Percentiles rank a stretch among this genome's conserved stretches.
These are phyloP conservation scores for Danio kyathit DNA, from an alignment of 2,797 vertebrate species.

Conservation along the genomic window DNA sequence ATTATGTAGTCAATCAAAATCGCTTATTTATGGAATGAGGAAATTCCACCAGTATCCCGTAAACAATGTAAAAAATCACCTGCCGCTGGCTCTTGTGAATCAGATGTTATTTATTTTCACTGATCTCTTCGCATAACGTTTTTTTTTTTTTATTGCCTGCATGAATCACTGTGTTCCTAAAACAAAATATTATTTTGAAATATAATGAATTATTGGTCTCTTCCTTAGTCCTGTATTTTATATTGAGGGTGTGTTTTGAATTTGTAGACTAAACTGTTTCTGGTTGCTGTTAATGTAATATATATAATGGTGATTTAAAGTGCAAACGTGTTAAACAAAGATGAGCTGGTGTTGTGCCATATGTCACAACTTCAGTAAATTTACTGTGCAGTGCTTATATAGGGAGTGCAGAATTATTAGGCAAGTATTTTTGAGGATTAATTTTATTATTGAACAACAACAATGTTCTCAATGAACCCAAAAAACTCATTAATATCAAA, in stretches of 20 bases:
- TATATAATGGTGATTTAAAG: slow-evolving; percentile 5
- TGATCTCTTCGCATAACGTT: slow-evolving; percentile 47
- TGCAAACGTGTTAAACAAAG: slow-evolving; percentile 4
- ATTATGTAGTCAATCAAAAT: slow-evolving; percentile 37
- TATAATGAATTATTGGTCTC: slow-evolving; percentile 9
- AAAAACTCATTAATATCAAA: too few relatives aligned
- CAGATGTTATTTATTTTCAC: slow-evolving; percentile 44
- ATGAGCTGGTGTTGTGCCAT: not conserved
- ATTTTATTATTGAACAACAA: too few relatives aligned
- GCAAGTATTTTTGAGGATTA: too few relatives aligned
- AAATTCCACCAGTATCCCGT: slow-evolving; percentile 38
- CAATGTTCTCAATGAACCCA: too few relatives aligned
- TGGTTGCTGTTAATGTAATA: not conserved
- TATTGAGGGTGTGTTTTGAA: not conserved
- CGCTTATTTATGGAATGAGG: slow-evolving; percentile 25
- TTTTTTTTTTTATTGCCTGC: slow-evolving; percentile 17
- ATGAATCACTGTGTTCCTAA: slow-evolving; percentile 32
- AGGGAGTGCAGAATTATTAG: too few relatives aligned
- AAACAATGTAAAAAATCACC: slow-evolving; percentile 35
- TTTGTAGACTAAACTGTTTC: slow-evolving; percentile 34
- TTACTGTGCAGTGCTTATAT: too few relatives aligned
- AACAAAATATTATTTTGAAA: slow-evolving; percentile 30
- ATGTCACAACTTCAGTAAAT: not conserved
- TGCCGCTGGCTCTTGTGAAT: slow-evolving; percentile 43
- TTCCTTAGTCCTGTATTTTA: not conserved